Percentiles rank a stretch among this genome's conserved stretches.
phyloP scores from a whole-genome alignment of 2,888 invertebrate species.

The Ichneumoninae sp. region DNA sequence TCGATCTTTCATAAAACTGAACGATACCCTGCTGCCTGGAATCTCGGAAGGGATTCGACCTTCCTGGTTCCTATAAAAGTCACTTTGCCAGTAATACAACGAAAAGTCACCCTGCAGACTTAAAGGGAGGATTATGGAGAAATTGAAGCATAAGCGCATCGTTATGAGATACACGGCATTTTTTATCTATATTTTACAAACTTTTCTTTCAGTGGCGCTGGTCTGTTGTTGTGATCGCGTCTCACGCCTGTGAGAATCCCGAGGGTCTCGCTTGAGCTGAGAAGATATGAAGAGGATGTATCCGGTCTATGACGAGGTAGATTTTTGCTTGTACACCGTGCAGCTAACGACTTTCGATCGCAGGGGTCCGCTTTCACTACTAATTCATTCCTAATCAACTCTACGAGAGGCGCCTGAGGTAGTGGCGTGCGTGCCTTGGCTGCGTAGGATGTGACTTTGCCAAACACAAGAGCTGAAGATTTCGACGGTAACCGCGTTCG shows the following conservation, averaged over 20 bases:
- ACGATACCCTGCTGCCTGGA: slow-evolving; percentile 30
- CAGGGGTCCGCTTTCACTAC: slow-evolving; percentile 68
- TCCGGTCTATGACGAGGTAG: slow-evolving; percentile 62
- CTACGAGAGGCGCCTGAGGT: slow-evolving; percentile 24
- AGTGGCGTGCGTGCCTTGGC: slow-evolving; percentile 9
- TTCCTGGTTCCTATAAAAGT: slow-evolving; percentile 35
- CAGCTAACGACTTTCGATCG: slow-evolving; percentile 43
- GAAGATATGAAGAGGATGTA: slow-evolving; percentile 58
- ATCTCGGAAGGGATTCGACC: slow-evolving; percentile 35
- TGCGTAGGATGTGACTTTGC: slow-evolving; percentile 66
- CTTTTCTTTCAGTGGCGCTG: neutral
- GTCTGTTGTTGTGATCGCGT: slow-evolving; percentile 21
- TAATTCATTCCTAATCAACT: slow-evolving; percentile 74
- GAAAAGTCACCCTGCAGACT: neutral
- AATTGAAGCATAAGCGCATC: slow-evolving; percentile 8
- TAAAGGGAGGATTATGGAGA: slow-evolving; percentile 1
- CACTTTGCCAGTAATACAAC: neutral
- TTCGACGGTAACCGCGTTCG: slow-evolving; percentile 31
- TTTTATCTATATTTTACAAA: neutral
- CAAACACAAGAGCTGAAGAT: slow-evolving; percentile 64
- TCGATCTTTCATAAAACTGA: slow-evolving; percentile 34
- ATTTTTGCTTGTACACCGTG: slow-evolving; percentile 31
- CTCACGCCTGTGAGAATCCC: neutral
- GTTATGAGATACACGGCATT: neutral
- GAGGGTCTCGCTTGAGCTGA: neutral